phyloP scores from a whole-genome alignment of 2,888 invertebrate genomes.

The Nephrotoma flavescens region DNA sequence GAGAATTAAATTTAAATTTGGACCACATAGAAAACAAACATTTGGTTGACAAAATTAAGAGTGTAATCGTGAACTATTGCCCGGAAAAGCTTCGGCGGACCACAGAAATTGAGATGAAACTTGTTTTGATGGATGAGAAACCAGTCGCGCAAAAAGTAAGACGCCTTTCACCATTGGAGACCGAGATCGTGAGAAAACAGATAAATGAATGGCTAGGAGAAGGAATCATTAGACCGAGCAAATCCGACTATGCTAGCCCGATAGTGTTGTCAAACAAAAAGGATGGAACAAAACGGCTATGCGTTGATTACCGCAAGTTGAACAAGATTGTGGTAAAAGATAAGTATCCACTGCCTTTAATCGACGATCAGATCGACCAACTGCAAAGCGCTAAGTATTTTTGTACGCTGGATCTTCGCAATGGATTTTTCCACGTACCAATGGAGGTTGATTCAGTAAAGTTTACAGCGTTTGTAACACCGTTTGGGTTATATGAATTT shows the following conservation, averaged over 20 bases:
- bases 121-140: not conserved
- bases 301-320: not conserved
- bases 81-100: not conserved
- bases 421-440: too few relatives aligned
- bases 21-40: too few relatives aligned
- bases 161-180: not conserved
- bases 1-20: too few relatives aligned
- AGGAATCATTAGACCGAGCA: not conserved
- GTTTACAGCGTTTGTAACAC: too few relatives aligned
- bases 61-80: not conserved
- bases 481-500: too few relatives aligned
- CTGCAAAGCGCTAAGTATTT: too few relatives aligned
- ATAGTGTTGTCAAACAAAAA: not conserved
- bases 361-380: not conserved
- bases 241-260: not conserved
- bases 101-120: not conserved
- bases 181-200: not conserved
- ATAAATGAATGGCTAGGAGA: not conserved
- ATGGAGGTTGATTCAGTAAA: too few relatives aligned
- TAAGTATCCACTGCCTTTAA: too few relatives aligned
- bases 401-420: too few relatives aligned
- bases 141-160: not conserved
- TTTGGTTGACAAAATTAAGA: too few relatives aligned
- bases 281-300: not conserved
- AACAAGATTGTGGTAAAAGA: not conserved